phyloP scores from a whole-genome alignment of 2,797 vertebrate species.

The Silurus lanzhouensis region DNA sequence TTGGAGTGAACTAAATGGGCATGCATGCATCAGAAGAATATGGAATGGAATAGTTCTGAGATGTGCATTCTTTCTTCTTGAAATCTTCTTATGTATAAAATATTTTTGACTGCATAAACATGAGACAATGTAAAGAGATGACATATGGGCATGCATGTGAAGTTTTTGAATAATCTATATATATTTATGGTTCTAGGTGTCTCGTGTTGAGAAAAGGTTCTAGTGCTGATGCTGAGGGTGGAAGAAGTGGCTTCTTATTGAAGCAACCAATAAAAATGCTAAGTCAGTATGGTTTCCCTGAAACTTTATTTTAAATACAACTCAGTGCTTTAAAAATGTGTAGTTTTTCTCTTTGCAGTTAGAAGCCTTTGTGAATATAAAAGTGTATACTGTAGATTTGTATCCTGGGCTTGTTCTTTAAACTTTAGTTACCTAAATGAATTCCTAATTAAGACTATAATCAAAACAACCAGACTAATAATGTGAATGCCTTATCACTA shows the following conservation, averaged over 20 bases:
- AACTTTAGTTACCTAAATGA: constrained; percentile 8
- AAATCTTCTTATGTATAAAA: not conserved
- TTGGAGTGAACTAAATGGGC: constrained; percentile 4
- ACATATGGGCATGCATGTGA: not conserved
- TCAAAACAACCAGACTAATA: constrained; percentile 13
- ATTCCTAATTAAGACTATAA: constrained; percentile 19
- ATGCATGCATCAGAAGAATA: constrained; percentile 5
- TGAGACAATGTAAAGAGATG: not conserved
- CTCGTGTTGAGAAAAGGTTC: not conserved
- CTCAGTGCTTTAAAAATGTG: not conserved
- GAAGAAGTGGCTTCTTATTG: not conserved
- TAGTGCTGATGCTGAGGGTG: not conserved
- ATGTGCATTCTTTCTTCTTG: not conserved
- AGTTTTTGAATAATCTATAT: too few species aligned
- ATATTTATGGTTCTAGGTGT: not conserved
- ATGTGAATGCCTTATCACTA: not conserved
- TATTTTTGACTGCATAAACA: not conserved
- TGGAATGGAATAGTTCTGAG: not conserved
- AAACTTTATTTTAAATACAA: not conserved
- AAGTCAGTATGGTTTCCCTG: not conserved
- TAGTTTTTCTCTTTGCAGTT: not conserved
- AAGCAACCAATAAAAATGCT: not conserved
- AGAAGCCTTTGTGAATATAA: not conserved
- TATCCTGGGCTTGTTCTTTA: not conserved
- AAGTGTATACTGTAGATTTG: not conserved